Percentiles rank a stretch among this genome's conserved stretches.
phyloP scores from a whole-genome alignment of 1,140 invertebrate species.

The Pseudomyrmex pallidus region DNA sequence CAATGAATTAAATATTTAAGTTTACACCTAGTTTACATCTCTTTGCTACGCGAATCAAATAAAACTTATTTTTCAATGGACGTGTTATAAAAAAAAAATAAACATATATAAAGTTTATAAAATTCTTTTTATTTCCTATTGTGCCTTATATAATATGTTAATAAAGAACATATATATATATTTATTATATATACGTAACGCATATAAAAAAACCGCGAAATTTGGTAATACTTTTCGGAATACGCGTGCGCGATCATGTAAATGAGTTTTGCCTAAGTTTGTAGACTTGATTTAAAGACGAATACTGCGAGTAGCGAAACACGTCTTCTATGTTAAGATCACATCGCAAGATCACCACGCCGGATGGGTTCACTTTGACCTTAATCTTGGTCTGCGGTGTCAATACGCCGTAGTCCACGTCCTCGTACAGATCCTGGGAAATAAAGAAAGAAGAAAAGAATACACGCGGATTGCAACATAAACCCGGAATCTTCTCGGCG shows the following conservation, averaged over 20 bases:
- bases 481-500: background rate
- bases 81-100: background rate
- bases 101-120: constrained; percentile 57
- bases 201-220: constrained; percentile 49
- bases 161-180: constrained; percentile 44
- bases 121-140: constrained; percentile 72
- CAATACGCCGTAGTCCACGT: constrained; percentile 93
- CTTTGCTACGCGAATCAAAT: background rate
- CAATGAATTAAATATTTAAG: no score
- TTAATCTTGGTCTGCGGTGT: constrained; percentile 95
- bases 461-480: constrained; percentile 67
- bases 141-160: constrained; percentile 66
- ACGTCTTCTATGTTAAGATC: constrained; percentile 89
- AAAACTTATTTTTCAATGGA: background rate
- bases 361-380: constrained; percentile 97
- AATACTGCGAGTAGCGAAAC: constrained; percentile 86
- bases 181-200: background rate
- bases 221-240: constrained; percentile 49
- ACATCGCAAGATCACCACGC: constrained; percentile 93
- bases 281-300: constrained; percentile 87
- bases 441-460: constrained; percentile 54
- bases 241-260: constrained; percentile 71
- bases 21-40: no score
- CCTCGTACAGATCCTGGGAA: constrained; percentile 92
- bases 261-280: constrained; percentile 83